Conservation (phyloP, 2,888 invertebrate species). For the Trachelus stipa region DNA sequence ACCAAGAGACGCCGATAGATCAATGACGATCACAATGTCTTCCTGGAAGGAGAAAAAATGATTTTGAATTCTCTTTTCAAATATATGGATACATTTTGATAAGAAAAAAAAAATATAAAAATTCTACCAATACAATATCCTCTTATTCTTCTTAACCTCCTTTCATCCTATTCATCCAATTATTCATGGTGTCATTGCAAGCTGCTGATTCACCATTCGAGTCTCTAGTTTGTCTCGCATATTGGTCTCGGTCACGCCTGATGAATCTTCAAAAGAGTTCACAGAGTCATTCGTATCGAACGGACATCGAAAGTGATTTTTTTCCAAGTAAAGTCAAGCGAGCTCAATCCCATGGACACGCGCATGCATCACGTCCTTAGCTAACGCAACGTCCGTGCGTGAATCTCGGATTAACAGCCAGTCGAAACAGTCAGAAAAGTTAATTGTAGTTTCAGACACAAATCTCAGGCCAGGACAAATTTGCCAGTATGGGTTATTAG, state of each 20-base stretch:
- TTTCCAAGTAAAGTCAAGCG: background rate
- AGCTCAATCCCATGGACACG: background rate
- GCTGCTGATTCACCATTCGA: background rate
- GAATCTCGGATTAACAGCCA: background rate
- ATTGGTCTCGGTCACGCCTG: background rate
- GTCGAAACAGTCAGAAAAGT: background rate
- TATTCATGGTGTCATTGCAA: background rate
- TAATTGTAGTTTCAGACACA: background rate
- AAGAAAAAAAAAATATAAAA: background rate
- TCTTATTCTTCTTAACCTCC: background rate
- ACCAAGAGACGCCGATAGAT: background rate
- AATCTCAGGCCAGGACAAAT: background rate
- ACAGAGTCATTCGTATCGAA: background rate
- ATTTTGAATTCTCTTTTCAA: background rate
- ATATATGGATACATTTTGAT: background rate
- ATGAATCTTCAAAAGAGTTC: background rate
- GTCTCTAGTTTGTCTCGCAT: background rate
- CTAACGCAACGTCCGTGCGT: background rate
- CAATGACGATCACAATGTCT: background rate
- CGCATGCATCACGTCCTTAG: background rate
- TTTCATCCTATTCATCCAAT: background rate
- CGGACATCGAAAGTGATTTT: background rate
- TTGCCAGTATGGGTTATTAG: conserved; percentile 8
- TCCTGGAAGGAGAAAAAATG: background rate
- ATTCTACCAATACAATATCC: background rate